Percentiles rank a stretch among this genome's conserved stretches.
Evolutionary conservation across 2,113 vertebrate genomes (phyloP).

Genomic region (Heterotis niloticus): DNA sequence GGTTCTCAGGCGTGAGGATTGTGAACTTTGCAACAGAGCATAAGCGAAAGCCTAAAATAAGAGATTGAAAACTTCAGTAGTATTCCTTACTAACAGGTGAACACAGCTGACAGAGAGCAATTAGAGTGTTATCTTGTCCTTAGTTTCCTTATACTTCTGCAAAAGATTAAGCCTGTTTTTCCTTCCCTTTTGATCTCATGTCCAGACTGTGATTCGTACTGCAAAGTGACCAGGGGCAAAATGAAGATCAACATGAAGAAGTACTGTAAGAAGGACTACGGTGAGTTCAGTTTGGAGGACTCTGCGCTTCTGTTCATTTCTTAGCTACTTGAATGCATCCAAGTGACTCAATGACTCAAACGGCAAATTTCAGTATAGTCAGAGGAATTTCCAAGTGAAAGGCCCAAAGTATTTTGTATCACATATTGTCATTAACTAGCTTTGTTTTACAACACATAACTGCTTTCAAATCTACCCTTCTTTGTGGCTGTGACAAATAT

Average conservation of each 20-base stretch:
- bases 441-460: not conserved
- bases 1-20: conserved; percentile 27
- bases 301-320: not conserved
- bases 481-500: too few relatives aligned
- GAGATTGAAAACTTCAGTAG: too few relatives aligned
- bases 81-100: conserved; percentile 46
- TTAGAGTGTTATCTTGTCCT: conserved; percentile 54
- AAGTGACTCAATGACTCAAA: too few relatives aligned
- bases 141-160: conserved; percentile 56
- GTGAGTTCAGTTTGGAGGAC: conserved; percentile 65
- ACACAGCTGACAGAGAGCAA: conserved; percentile 10
- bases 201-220: conserved; percentile 93
- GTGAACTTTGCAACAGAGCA: conserved; percentile 66
- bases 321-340: too few relatives aligned
- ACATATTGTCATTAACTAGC: not conserved
- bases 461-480: too few relatives aligned
- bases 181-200: conserved; percentile 23
- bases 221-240: conserved; percentile 96
- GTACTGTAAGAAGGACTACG: conserved; percentile 98
- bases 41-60: conserved; percentile 40
- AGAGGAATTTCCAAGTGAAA: conserved; percentile 33
- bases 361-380: too few relatives aligned
- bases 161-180: conserved; percentile 26
- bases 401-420: conserved; percentile 56
- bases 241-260: conserved; percentile 99